Conservation (phyloP, 35 echinoderm and acorn worm species). For the Lytechinus variegatus region DNA sequence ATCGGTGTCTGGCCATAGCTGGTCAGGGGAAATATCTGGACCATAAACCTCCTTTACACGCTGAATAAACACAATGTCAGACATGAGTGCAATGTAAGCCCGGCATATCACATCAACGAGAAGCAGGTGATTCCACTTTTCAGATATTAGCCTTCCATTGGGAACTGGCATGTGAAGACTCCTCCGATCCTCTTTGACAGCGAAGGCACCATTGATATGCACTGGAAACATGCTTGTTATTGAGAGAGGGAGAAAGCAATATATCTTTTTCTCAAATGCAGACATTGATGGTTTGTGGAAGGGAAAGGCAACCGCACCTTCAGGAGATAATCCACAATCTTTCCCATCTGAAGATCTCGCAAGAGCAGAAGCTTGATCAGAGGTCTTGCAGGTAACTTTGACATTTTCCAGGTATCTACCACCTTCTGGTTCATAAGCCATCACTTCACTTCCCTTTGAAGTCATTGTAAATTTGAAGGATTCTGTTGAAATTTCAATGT, state of each 20-base stretch:
- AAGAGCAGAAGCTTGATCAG: background rate
- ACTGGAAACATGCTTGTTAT: constrained; percentile 67
- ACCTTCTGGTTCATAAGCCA: background rate
- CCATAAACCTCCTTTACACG: background rate
- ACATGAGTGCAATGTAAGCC: constrained; percentile 58
- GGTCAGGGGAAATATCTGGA: background rate
- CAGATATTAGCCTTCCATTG: background rate
- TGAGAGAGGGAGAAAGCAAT: constrained; percentile 76
- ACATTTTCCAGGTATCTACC: background rate
- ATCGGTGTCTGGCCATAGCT: constrained; percentile 65
- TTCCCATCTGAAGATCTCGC: background rate
- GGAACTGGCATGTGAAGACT: constrained; percentile 39
- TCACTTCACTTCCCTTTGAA: background rate
- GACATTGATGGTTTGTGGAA: too few species aligned
- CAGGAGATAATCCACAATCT: too few species aligned
- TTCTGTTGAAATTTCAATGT: background rate
- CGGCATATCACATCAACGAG: constrained; percentile 53
- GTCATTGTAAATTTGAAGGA: background rate
- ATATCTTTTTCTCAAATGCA: background rate
- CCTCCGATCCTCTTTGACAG: constrained; percentile 61
- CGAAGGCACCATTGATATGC: constrained; percentile 77
- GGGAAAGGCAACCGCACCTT: too few species aligned
- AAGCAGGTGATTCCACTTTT: constrained; percentile 67
- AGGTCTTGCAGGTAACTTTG: background rate
- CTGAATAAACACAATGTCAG: background rate